Evolutionary conservation across 53 echinoderm and acorn worm species (phyloP).

Genomic region (Glandiceps talaboti): DNA sequence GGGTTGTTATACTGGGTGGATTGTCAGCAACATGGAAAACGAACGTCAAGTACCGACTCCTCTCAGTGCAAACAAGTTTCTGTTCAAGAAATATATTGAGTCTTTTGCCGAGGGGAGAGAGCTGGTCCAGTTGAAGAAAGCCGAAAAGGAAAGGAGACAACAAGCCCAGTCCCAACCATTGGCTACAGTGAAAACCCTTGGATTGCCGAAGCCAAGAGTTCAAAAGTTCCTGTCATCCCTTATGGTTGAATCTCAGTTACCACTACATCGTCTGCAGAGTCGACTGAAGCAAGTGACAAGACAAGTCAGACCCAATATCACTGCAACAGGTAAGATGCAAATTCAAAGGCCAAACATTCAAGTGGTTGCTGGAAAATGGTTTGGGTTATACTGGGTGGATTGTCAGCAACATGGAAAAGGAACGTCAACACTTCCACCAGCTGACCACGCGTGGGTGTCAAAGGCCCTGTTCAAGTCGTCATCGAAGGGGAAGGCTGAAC

Average conservation of each 20-base stretch:
- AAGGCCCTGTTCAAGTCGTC: conserved; percentile 28
- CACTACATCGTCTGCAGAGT: no score
- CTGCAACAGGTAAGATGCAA: no score
- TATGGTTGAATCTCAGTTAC: no score
- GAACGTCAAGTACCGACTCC: conserved; percentile 1
- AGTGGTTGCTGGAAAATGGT: conserved; percentile 41
- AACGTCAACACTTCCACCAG: conserved; percentile 20
- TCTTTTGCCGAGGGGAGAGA: conserved; percentile 37
- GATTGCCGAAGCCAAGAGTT: no score
- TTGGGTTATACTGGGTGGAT: conserved; percentile 33
- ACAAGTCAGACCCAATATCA: no score
- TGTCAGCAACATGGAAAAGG: conserved; percentile 1
- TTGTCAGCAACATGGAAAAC: conserved; percentile 1
- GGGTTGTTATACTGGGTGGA: conserved; percentile 26
- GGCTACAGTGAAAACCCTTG: no score
- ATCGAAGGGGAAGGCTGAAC: conserved; percentile 14
- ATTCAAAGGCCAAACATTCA: conserved; percentile 34
- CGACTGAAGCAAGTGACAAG: no score
- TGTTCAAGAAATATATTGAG: conserved; percentile 26
- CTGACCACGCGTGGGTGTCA: conserved; percentile 40
- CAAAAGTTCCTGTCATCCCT: no score
- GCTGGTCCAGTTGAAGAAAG: conserved; percentile 28
- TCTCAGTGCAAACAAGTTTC: conserved; percentile 29
- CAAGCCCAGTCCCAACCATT: no score
- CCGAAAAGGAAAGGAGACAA: not conserved